Base-by-base conservation (phyloP, 1,140 invertebrate species). In the Amyelois transitella region DNA sequence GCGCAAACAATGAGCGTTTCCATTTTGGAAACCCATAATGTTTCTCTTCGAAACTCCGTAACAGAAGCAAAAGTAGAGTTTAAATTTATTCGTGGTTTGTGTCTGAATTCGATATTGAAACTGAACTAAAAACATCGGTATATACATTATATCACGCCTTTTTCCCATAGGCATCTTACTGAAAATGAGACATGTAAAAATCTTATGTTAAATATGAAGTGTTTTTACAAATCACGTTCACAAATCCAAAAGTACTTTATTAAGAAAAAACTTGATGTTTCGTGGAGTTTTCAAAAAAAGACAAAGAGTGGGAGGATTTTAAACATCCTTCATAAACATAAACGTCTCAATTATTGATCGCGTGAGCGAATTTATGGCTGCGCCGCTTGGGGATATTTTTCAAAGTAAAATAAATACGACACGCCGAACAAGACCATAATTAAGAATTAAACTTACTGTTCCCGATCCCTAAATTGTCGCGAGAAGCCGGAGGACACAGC, bases 381-480 rank as follows among this genome's bases (percentile, higher is more conserved):
- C 50, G 53, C 54, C 60, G 62, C 19, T 28, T 53, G 49, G 58
- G 56, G 77, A 73, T 72, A 77, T 72, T 77, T 75, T 58, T 55
- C 58, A 71, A 67, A 76, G 67, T 60, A 72, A 79, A 77, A 79
- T 76, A 77, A 79, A 76, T 75, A 76, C 60, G 66, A 74, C 64
- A 71, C 51, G 66, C 52, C 57, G 53, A 72, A 64, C 70, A 70
- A 66, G 63, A 53, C 66, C 69, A 78, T 81, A 80, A 84, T 81
- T 84, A 84, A 84, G 77, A 73, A 80, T 80, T 80, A 75, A 77
- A 80, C 63, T 71, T 75, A 57, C 63, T 72, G 65, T 61, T 74
- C 60, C 66, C 60, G 53, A 77, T 74, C 60, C 66, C 60, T 51
- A 77, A 77, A 70, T 75, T 74, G 69, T 75, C 70, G 66, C 64